Base-by-base conservation (phyloP, 1,140 invertebrate species). In the Dendrolimus kikuchii region DNA sequence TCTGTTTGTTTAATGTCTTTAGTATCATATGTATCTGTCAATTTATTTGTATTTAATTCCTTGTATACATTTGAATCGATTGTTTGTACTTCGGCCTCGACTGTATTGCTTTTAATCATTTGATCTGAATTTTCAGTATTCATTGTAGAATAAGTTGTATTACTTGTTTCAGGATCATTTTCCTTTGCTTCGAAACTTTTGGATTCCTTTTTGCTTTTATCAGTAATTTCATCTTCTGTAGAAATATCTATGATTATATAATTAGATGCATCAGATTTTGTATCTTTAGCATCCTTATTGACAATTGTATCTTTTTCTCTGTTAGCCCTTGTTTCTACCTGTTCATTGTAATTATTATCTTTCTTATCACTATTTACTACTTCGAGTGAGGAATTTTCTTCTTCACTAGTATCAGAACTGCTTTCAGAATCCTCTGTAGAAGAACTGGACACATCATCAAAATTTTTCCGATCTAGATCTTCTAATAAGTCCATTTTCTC, bases 401-500 rank as follows among this genome's bases (percentile, higher is more conserved):
- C 52, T 5, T 43, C 47, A 43, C 44, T 56, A 53, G 58, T 57
- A 8, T 56, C 51, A 36, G 62, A 66, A 50, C 66, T 75, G 38
- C 59, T 68, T 38, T 71, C 71, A 40, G 71, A 71, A 52, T 81
- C 73, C 53, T 73, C 62, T 9, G 64, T 55, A 53, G 49, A 56
- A 8, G 55, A 60, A 55, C 60, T 73, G 2, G 65, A 64, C 1
- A 68, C 55, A 6, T 45, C 73, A 6, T 80, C 77, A 40, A 66
- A 74, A 10, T 74, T 70, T 46, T 78, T 81, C 40, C 66, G 62
- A 47, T 82, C 73, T 6, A 86, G 72, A 65, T 78, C 73, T 65
- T 87, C 85, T 40, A 88, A 62, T 8, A 88, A 56, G 69, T 88
- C 86, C 82, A 88, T 86, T 64, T 88, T 88, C 47, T 88, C 87